Evolutionary conservation across 2,797 vertebrate species (phyloP).

Genomic region (Rhinichthys osculus): DNA sequence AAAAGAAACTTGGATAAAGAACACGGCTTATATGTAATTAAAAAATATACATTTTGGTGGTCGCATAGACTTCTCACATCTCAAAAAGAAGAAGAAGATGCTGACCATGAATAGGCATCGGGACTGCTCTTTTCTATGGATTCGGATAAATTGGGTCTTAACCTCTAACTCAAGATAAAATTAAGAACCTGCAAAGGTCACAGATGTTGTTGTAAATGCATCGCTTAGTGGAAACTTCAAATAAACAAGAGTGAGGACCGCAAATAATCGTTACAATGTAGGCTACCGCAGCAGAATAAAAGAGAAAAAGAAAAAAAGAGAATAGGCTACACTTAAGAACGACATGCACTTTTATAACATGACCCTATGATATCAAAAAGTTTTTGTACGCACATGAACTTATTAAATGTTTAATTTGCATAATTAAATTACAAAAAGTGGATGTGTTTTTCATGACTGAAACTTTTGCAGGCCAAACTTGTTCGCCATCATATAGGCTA

Average conservation of each 20-base stretch:
- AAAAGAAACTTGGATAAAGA: not conserved
- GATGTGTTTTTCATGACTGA: slow-evolving; percentile 6
- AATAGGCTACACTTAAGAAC: not conserved
- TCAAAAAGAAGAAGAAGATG: not conserved
- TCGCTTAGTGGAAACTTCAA: not conserved
- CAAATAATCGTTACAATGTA: not conserved
- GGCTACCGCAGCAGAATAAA: not conserved
- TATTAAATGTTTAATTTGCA: not conserved
- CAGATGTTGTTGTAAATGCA: not conserved
- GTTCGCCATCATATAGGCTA: not conserved
- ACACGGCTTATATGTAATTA: not conserved
- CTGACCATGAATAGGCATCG: not conserved
- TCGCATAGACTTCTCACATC: not conserved
- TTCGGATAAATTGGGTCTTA: not conserved
- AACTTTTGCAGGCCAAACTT: not conserved
- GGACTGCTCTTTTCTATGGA: not conserved
- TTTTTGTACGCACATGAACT: not conserved
- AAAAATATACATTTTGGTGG: not conserved
- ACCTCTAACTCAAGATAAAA: not conserved
- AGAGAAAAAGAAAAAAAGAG: not conserved
- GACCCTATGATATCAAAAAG: not conserved
- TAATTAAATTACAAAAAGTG: slow-evolving; percentile 11
- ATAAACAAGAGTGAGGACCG: not conserved
- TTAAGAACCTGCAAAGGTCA: not conserved
- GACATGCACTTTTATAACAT: not conserved